phyloP scores from a whole-genome alignment of 53 echinoderm and acorn worm genomes.

The Holothuria leucospilota region DNA sequence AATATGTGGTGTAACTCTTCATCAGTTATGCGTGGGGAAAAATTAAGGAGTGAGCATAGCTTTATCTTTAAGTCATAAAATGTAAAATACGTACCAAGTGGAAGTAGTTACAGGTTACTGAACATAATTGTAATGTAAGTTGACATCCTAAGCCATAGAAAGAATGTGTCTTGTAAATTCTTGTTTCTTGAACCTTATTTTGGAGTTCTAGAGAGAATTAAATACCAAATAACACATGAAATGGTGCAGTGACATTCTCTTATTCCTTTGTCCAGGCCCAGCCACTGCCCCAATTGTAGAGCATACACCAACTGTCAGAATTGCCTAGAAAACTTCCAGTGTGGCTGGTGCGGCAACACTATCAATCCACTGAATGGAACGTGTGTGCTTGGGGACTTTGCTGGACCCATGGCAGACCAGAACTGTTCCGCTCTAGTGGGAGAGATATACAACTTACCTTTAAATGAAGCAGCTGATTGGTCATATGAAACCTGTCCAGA shows the following conservation, averaged over 20 bases:
- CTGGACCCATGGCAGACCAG: constrained; percentile 28
- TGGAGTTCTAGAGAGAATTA: too few species aligned
- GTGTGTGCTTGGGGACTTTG: constrained; percentile 71
- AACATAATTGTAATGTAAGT: too few species aligned
- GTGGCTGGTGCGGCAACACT: constrained; percentile 93
- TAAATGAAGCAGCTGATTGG: constrained; percentile 73
- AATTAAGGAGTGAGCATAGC: too few species aligned
- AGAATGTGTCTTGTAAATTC: too few species aligned
- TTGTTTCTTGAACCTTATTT: too few species aligned
- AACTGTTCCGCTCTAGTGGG: constrained; percentile 70
- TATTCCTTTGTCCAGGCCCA: constrained; percentile 38
- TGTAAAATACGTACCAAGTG: too few species aligned
- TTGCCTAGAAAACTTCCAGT: constrained; percentile 82
- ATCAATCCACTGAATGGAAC: constrained; percentile 80
- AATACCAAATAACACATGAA: too few species aligned
- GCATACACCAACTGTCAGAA: constrained; percentile 58
- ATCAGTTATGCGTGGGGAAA: too few species aligned
- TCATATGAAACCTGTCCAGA: constrained; percentile 80
- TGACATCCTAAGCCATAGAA: too few species aligned
- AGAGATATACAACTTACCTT: constrained; percentile 16
- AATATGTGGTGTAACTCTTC: too few species aligned
- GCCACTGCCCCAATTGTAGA: constrained; percentile 71
- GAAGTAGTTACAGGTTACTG: too few species aligned
- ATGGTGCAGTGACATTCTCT: not conserved
- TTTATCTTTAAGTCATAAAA: too few species aligned